Base-by-base conservation (phyloP, 2,797 vertebrate genomes). In the Microchirus variegatus region DNA sequence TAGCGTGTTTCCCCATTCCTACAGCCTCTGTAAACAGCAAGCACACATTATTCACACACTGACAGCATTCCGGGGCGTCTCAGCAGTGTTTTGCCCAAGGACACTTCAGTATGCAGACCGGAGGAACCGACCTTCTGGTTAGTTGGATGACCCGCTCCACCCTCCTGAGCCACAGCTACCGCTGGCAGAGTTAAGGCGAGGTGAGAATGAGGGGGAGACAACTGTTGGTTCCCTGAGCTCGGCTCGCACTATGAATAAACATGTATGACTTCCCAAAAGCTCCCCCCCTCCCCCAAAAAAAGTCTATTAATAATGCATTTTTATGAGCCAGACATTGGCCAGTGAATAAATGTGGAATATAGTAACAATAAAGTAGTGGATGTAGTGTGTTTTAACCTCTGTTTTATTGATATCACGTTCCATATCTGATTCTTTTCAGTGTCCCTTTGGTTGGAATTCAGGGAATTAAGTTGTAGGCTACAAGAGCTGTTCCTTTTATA, bases 261-360 rank as follows among this genome's bases (percentile, higher is more conserved):
- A 91, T 87, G 69, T 67, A 71, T 74, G 65, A 66, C 69, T 81
- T 73, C 73, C 40, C 16, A 83, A 88, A 86, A 36, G 58, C 61
- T 84, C 75, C 64, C n/a, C n/a, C n/a, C n/a, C n/a, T n/a, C n/a
- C n/a, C n/a, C n/a, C n/a, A n/a, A 73, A 19, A 37, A 74, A 70
- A 75, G 67, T 77, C 63, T 63, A 89, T 91, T 84, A 91, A 87
- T 91, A 90, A 88, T 88, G 70, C 67, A 89, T 72, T 40, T 63
- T 13, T 9, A 49, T 54, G 40, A 44, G 53, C 61, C 51, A 26
- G 61, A 44, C 13, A 17, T 77, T 77, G 82, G 58, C 63, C 51
- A 46, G 35, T 66, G 75, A 84, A 78, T 75, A 78, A 77, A 78
- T 52, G 49, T 70, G 53, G 45, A 76, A 55, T 57, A 49, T 16